A percentile compares a stretch with the other conserved stretches of the same genome.
Conservation (phyloP, 2,888 invertebrate genomes). For the Apomyelois bistriatella region DNA sequence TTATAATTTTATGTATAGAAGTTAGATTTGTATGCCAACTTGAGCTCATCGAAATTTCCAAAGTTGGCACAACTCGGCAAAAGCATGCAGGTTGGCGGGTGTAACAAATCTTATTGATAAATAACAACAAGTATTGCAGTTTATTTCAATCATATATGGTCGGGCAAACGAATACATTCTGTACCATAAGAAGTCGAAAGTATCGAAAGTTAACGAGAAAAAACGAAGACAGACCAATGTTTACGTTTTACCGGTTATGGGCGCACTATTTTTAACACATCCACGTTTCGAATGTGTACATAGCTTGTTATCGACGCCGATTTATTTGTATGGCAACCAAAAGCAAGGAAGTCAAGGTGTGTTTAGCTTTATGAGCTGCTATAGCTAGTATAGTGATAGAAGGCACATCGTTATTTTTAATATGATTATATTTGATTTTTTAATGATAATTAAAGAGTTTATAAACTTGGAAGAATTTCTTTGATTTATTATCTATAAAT, state of each 20-base stretch:
- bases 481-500: too few species aligned
- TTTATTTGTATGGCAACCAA: slow-evolving; percentile 38
- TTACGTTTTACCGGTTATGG: slow-evolving; percentile 21
- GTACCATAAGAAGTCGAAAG: slow-evolving; percentile 2
- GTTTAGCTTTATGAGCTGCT: slow-evolving; percentile 23
- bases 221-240: slow-evolving; percentile 1
- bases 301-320: slow-evolving; percentile 38
- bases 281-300: slow-evolving; percentile 39
- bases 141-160: not conserved
- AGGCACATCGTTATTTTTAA: too few species aligned
- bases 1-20: too few species aligned
- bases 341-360: slow-evolving; percentile 31
- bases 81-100: not conserved
- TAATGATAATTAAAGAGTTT: too few species aligned
- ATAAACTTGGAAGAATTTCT: too few species aligned
- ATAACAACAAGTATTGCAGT: not conserved
- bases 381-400: too few species aligned
- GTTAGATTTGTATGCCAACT: not conserved
- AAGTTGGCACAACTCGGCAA: not conserved
- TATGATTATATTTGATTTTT: too few species aligned
- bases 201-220: slow-evolving; percentile 7
- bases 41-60: not conserved
- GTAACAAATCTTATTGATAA: not conserved
- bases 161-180: not conserved
- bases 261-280: slow-evolving; percentile 27